Evolutionary conservation across 2,113 vertebrate genomes (phyloP).

Genomic region (Columbina picui): DNA sequence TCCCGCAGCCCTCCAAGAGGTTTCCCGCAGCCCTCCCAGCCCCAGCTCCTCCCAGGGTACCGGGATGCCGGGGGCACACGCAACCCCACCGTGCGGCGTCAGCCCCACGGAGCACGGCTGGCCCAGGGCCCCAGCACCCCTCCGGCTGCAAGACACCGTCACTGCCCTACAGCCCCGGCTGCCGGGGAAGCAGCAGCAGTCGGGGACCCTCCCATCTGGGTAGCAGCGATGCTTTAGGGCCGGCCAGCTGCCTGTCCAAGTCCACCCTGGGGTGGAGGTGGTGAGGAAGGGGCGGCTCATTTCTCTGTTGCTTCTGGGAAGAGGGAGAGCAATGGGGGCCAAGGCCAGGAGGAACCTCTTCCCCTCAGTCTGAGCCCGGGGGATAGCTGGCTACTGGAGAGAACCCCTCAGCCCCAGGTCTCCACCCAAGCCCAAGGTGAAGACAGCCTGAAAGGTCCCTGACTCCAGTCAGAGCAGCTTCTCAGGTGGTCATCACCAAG

Average conservation of each 20-base stretch:
- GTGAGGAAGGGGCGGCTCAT: not conserved
- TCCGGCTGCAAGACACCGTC: not conserved
- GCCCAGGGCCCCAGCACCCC: not conserved
- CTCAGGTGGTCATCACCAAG: not conserved
- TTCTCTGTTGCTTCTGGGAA: not conserved
- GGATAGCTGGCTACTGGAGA: not conserved
- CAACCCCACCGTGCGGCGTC: accelerated
- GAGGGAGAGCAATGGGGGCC: not conserved
- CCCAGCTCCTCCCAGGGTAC: not conserved
- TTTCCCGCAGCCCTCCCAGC: not conserved
- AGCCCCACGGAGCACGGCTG: accelerated
- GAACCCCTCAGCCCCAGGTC: not conserved
- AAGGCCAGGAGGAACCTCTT: not conserved
- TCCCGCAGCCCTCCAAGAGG: not conserved
- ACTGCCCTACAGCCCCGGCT: not conserved
- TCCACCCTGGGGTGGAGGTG: not conserved
- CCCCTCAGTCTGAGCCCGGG: not conserved
- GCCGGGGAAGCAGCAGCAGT: not conserved
- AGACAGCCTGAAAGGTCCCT: not conserved
- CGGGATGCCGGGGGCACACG: accelerated
- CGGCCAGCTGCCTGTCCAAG: not conserved
- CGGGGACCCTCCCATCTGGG: accelerated
- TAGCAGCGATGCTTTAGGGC: no score
- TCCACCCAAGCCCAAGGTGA: not conserved
- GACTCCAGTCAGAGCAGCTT: not conserved